Evolutionary conservation across 2,797 vertebrate species (phyloP), one percentile per base, ranked within the genome.

Genomic region (Sebastes vulpes): DNA sequence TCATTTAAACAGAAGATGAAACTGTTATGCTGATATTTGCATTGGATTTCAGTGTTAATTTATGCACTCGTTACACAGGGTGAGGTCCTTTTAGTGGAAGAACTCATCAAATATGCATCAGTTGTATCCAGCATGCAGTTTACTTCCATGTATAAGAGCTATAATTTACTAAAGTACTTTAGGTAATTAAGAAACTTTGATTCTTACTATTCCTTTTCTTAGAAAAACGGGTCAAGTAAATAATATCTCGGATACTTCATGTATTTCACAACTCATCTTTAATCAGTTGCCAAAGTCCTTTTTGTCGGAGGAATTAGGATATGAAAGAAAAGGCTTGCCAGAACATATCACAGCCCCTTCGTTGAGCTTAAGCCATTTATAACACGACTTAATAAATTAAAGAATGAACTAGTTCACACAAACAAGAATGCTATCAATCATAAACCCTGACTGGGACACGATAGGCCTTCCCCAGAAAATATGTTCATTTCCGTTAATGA

Each of bases 41-140:
- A 79, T 69, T 83, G 14, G 69, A 54, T 79, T 74, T 31, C 6
- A 65, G 16, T 56, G n/a, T 59, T 80, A 85, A 89, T 85, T 53
- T 72, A 82, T 86, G 57, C 65, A 20, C 54, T 80, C 68, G 68
- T 79, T 85, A 77, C 65, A 54, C 50, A 66, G 26, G 65, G 9
- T 60, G 58, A 66, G 3, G 57, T 67, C 54, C 23, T 81, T 46
- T 77, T 72, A 75, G n/a, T 72, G 67, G 64, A 71, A 35, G 31
- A 78, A 26, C 68, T 75, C 53, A 82, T 86, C 48, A 83, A 88
- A 81, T 77, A 82, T 84, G 61, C 67, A 88, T 83, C 31, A 60
- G 25, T 74, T 86, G 59, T 77, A 68, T 77, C 9, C 66, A 65
- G 29, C 14, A 77, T 53, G 26, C 21, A 72, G 70, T 84, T 82